Conservation (phyloP, 2,888 invertebrate species). For the Noctua comes region DNA sequence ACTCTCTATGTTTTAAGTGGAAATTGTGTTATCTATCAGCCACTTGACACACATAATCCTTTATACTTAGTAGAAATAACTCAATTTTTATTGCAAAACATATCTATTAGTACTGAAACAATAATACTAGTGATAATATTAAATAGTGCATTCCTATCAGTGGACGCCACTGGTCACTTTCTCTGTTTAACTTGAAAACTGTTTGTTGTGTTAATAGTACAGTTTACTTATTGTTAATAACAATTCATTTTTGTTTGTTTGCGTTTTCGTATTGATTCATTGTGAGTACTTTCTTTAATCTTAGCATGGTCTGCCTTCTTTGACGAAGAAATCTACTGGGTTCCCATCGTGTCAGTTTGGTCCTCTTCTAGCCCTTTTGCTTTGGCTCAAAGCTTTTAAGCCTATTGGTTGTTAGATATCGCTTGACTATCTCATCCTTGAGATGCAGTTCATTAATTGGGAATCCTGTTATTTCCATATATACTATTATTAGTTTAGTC, state of each 20-base stretch:
- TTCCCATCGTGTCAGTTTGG: not conserved
- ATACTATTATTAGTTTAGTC: not conserved
- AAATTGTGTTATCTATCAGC: not conserved
- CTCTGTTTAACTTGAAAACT: slow-evolving; percentile 35
- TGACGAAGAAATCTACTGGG: not conserved
- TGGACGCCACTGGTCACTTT: slow-evolving; percentile 56
- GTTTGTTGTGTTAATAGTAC: slow-evolving; percentile 39
- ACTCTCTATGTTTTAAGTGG: slow-evolving; percentile 16
- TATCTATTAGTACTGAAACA: slow-evolving; percentile 46
- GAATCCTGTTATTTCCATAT: not conserved
- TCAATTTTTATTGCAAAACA: slow-evolving; percentile 54
- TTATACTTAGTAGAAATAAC: slow-evolving; percentile 33
- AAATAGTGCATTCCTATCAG: slow-evolving; percentile 61
- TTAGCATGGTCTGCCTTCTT: not conserved
- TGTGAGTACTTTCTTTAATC: slow-evolving; percentile 36
- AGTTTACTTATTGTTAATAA: slow-evolving; percentile 24
- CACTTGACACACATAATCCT: slow-evolving; percentile 39
- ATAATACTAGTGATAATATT: slow-evolving; percentile 38
- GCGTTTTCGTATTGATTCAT: slow-evolving; percentile 25
- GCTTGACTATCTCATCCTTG: not conserved
- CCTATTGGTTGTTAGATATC: not conserved
- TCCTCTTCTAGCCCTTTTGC: not conserved
- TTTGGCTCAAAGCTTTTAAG: not conserved
- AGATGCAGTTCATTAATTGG: not conserved
- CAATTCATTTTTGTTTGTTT: slow-evolving; percentile 24